Base-by-base conservation (phyloP, 92 coral and sea anemone species). In the Umimayanthus kanabou region DNA sequence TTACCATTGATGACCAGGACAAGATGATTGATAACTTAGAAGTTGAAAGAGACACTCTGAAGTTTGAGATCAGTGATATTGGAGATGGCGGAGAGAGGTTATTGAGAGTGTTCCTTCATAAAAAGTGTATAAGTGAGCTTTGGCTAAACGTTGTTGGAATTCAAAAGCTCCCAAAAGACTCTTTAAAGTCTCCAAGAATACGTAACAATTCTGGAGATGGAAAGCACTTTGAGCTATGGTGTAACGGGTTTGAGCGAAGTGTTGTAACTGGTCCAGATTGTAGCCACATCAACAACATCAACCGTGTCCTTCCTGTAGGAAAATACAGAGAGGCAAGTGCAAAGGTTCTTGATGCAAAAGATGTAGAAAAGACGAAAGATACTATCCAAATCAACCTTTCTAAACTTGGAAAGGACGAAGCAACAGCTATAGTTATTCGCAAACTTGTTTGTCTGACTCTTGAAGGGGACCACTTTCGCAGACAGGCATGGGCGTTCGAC, bases 401-500 rank as follows among this genome's bases (percentile, higher is more conserved):
- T 70, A 76, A 66, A 22, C 85, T 73, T n/a, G 14, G 61, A 79
- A 77, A 39, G 33, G 66, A 75, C 20, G 76, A 81, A 9, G 23
- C 28, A 9, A 86, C 77, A 10, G 80, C 67, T 15, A 66, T 14
- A 20, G 61, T 50, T 9, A 61, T 83, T 30, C 47, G 81, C 45
- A 69, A 88, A 57, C 80, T 75, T n/a, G 78, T 88, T 83, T 76
- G 14, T 30, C 43, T 26, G 15, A 81, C 72, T 43, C 88, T 80
- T 76, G 69, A 74, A 39, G 90, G 93, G 23, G 61, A 67, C 7
- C 87, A 93, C 84, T 92, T 87, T 76, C 91, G 95, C 26, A 88
- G n/a, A 25, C 88, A 90, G 71, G 95, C 95, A 53, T 43, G 90
- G 71, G 61, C 85, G 77, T 80, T 87, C 3, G 93, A 82, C 47